Evolutionary conservation across 2,797 vertebrate genomes (phyloP).

Genomic region (Gallinago stenura): DNA sequence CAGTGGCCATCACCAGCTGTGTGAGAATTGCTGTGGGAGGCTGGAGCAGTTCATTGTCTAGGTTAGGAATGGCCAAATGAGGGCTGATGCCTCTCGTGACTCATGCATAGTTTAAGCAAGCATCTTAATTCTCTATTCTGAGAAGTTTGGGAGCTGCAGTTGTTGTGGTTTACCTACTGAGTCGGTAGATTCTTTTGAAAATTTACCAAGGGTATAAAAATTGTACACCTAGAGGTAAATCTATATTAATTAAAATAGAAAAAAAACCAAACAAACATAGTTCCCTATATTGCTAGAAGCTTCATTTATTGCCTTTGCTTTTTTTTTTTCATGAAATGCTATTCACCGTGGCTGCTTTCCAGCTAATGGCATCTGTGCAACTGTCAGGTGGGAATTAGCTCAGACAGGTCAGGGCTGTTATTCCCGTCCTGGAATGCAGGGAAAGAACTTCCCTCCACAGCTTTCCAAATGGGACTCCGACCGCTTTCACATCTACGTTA

Average conservation of each 20-base stretch:
- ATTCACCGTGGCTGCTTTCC: neutral
- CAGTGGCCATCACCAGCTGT: neutral
- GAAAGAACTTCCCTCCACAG: neutral
- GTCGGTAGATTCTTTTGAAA: neutral
- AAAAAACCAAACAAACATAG: neutral
- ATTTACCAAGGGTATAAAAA: neutral
- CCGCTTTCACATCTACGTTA: neutral
- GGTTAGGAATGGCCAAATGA: neutral
- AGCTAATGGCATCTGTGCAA: neutral
- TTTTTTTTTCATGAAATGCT: neutral
- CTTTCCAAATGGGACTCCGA: neutral
- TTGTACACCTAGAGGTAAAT: neutral
- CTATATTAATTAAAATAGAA: neutral
- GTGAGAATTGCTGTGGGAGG: neutral
- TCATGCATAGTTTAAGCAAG: neutral
- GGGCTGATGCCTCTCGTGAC: neutral
- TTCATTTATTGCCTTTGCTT: neutral
- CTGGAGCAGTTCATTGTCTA: neutral
- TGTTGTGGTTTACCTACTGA: neutral
- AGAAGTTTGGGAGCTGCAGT: neutral
- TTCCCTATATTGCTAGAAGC: neutral
- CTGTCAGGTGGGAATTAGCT: constrained; percentile 9
- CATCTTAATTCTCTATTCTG: neutral
- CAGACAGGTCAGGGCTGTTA: neutral
- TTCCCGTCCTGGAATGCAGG: constrained; percentile 11